Percentiles rank a stretch among this genome's conserved stretches.
Conservation (phyloP, 64 coral and sea anemone species). For the Dendrophyllia cribrosa region DNA sequence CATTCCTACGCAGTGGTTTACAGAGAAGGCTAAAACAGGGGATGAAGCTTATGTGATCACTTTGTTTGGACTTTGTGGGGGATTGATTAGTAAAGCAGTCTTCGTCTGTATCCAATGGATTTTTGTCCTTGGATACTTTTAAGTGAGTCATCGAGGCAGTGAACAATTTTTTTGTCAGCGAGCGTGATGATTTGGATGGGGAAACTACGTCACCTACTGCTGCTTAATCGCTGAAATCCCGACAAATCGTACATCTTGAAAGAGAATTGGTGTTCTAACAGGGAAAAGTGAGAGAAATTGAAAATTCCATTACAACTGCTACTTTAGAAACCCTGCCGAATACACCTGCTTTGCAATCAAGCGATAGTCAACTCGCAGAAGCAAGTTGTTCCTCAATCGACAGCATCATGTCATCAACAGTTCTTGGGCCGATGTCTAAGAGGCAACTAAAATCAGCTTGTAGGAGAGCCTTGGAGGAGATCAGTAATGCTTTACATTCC, state of each 20-base stretch:
- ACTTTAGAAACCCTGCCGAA: conserved; percentile 16
- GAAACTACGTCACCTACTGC: background rate
- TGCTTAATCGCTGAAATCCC: conserved; percentile 33
- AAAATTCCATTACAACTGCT: conserved; percentile 28
- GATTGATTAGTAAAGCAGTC: conserved; percentile 33
- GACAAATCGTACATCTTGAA: conserved; percentile 35
- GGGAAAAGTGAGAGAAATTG: conserved; percentile 25
- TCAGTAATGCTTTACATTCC: background rate
- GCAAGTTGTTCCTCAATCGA: no score
- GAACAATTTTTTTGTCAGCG: conserved; percentile 37
- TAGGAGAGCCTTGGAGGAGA: background rate
- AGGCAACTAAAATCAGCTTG: background rate
- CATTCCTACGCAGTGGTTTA: conserved; percentile 35
- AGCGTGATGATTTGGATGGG: no score
- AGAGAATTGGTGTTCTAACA: conserved; percentile 23
- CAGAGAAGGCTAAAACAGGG: no score
- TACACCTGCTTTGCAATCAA: conserved; percentile 14
- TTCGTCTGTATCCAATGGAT: background rate
- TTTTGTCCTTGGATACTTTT: conserved; percentile 22
- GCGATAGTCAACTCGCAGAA: no score
- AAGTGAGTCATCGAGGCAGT: background rate
- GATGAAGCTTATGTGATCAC: conserved; percentile 35
- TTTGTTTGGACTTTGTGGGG: conserved; percentile 55
- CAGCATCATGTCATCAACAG: background rate
- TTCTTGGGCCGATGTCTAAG: conserved; percentile 44